Evolutionary conservation across 2,888 invertebrate species (phyloP), one percentile per base, ranked within the genome.

Genomic region (Ashinkailepas kermadecensis): DNA sequence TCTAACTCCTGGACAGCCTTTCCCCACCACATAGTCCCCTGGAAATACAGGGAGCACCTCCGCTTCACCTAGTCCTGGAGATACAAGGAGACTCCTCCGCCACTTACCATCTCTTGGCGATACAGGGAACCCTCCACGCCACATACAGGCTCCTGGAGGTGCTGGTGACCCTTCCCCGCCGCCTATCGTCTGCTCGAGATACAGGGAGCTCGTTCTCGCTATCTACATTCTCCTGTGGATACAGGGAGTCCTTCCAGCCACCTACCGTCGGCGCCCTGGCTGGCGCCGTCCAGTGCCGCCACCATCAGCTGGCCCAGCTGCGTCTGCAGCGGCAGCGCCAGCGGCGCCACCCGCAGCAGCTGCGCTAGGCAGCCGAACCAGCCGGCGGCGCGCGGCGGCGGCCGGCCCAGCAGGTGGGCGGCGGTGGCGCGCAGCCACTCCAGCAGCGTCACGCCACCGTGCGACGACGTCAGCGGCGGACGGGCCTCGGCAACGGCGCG

Each of bases 311-410:
- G 58, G 7, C 58, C 79, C 23, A 79, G 79, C 23, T 25, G 58
- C 4, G n/a, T n/a, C 13, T 57, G 59, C 58, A 79, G 79, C 23
- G 57, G 79, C 25, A 79, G 58, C n/a, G 23, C 58, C 15, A 79
- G 79, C 23, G 79, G 79, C 58, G 79, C 23, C 79, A 79, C 58
- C 7, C 79, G 12, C 79, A 79, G 57, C 79, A 79, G 59, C 58
- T 59, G 23, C 2, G 79, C 79, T 2, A 39, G 23, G 15, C 79
- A 79, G 58, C 23, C 58, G 25, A 58, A 58, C 79, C 79, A 58
- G 23, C 23, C 79, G 23, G 58, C 79, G 13, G 23, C 23, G 54
- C 58, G 59, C 13, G 13, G 2, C 23, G 9, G 23, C 58, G 3
- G 56, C 6, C 4, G 13, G 6, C 2, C 7, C 79, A 54, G 58